A percentile compares a stretch with the other conserved stretches of the same genome.
Evolutionary conservation across 1,140 invertebrate species (phyloP).

Genomic region (Aleiodes sp.): DNA sequence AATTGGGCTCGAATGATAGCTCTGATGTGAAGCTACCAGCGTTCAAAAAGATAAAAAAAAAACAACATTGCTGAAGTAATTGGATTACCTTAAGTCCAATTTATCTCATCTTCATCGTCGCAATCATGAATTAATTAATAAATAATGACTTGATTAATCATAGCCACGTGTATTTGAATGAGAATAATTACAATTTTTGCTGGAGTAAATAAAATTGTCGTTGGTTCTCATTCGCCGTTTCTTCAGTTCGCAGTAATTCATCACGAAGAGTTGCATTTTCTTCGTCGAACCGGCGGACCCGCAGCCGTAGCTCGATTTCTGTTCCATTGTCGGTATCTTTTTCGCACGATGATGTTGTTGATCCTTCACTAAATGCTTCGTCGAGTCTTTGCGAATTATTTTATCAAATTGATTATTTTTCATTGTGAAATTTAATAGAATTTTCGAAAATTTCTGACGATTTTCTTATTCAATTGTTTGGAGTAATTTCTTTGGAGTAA

Average conservation of each 20-base stretch:
- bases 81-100: too few species aligned
- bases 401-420: not conserved
- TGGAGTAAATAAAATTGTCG: constrained; percentile 24
- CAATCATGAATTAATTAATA: too few species aligned
- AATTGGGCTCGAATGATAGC: too few species aligned
- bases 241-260: constrained; percentile 38
- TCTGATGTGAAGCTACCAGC: too few species aligned
- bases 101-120: too few species aligned
- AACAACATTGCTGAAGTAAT: too few species aligned
- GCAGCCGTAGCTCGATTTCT: constrained; percentile 33
- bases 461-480: too few species aligned
- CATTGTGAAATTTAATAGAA: not conserved
- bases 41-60: too few species aligned
- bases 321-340: not conserved
- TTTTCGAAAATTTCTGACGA: too few species aligned
- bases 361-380: not conserved
- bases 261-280: constrained; percentile 40
- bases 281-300: constrained; percentile 40
- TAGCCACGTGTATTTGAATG: too few species aligned
- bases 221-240: constrained; percentile 26
- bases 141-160: too few species aligned
- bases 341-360: constrained; percentile 19
- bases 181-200: constrained; percentile 32
- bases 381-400: not conserved
- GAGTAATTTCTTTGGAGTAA: too few species aligned